Conservation (phyloP, 2,888 invertebrate species). For the Machimus rusticus region DNA sequence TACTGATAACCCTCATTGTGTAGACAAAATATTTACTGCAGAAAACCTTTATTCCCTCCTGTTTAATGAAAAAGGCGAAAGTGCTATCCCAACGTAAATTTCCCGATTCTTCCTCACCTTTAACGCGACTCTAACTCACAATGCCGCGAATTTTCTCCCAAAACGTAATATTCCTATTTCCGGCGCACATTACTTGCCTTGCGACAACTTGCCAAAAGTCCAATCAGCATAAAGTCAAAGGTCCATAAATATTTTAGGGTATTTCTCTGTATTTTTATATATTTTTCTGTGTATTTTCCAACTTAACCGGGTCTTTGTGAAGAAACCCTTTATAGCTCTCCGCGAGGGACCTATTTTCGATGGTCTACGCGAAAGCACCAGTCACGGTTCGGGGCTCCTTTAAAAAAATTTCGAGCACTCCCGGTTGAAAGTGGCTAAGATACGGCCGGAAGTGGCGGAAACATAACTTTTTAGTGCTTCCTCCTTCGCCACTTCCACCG, state of each 20-base stretch:
- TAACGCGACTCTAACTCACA: not conserved
- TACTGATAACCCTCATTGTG: too few species aligned
- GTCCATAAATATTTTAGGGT: not conserved
- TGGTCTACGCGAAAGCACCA: not conserved
- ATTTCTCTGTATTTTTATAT: not conserved
- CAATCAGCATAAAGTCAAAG: not conserved
- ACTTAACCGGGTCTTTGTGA: not conserved
- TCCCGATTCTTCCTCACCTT: not conserved
- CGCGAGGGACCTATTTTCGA: not conserved
- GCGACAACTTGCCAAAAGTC: not conserved
- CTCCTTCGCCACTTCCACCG: not conserved
- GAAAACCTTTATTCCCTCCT: not conserved
- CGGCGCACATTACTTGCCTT: not conserved
- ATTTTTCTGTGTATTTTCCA: not conserved
- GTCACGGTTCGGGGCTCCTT: not conserved
- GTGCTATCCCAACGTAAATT: not conserved
- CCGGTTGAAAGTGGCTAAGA: not conserved
- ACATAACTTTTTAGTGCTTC: conserved; percentile 9
- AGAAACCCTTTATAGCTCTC: not conserved
- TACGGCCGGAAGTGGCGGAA: not conserved
- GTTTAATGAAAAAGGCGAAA: not conserved
- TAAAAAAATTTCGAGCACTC: not conserved
- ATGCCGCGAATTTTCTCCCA: not conserved
- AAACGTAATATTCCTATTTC: not conserved
- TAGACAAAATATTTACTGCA: too few species aligned